Base-by-base conservation (phyloP, 92 coral and sea anemone species). In the Epizoanthus ramosus region DNA sequence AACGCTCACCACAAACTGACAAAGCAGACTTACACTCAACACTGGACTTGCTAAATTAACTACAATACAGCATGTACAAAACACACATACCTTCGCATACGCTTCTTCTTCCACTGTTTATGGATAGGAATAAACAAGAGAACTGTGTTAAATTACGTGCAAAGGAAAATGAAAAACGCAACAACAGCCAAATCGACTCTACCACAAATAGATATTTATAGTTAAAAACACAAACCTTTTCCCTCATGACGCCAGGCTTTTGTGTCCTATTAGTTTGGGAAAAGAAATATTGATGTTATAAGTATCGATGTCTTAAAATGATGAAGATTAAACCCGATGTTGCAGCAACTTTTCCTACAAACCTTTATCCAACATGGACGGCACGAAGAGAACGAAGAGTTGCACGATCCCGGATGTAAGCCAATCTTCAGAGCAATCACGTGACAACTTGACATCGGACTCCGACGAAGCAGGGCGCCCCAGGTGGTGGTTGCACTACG, bases 181-280 rank as follows among this genome's bases (percentile, higher is more conserved):
- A 50, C 16, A 21, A 28, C 18, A 69, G 43, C 25, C 68, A 25
- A 18, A 70, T 16, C 86, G 45, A 31, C 18, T 33, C 31, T 58
- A 60, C 16, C 47, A 18, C n/a, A 58, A 37, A 37, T n/a, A 70
- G 53, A 12, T 64, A 57, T 33, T 16, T 67, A 45, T 43, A 24
- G 25, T 12, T 21, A 25, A 22, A 14, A 50, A 52, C 15, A 67
- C 75, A 18, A 8, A 80, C 75, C 85, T 77, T 77, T 15, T 77
- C 82, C 71, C 82, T 77, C 82, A 77, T 77, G 82, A 77, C 82
- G 70, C 82, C 71, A 77, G 82, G 82, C 41, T 61, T 77, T 21
- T 60, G 60, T 77, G 82, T 61, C 82, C 82, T 77, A 61, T 19
- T 13, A 43, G 21, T 61, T 63, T 12, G 6, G 18, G 19, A 39